Evolutionary conservation across 2,113 vertebrate genomes (phyloP).

Genomic region (Oreochromis niloticus): DNA sequence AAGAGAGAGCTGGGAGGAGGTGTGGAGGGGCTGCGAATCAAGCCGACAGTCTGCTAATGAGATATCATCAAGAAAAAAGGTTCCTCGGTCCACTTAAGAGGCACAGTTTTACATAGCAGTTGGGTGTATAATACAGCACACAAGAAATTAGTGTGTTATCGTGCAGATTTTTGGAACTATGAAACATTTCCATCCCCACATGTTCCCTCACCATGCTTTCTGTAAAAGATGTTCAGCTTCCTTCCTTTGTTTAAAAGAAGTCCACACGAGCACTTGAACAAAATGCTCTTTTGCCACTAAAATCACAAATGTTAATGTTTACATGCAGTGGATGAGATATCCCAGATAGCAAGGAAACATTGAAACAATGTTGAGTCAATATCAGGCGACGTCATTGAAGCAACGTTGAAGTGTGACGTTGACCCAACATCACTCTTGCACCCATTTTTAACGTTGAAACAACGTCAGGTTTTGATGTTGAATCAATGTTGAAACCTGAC

Average conservation of each 20-base stretch:
- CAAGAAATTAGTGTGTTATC: neutral
- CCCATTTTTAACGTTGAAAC: no score
- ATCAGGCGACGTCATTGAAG: no score
- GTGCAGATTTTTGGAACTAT: neutral
- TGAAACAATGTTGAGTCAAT: no score
- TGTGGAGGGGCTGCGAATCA: neutral
- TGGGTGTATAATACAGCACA: neutral
- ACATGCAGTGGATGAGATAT: neutral
- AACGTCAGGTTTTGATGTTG: no score
- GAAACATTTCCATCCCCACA: neutral
- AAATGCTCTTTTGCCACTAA: conserved; percentile 1
- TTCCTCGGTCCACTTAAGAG: neutral
- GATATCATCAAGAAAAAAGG: conserved; percentile 27
- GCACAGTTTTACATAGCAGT: neutral
- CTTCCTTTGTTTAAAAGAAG: neutral
- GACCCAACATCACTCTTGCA: no score
- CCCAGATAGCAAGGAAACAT: no score
- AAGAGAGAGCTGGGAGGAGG: conserved; percentile 1
- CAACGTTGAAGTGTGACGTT: no score
- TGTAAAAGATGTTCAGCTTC: neutral
- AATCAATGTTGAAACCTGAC: no score
- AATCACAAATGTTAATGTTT: neutral
- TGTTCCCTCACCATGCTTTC: neutral
- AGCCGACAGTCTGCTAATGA: conserved; percentile 52
- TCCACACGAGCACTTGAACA: neutral